These are phyloP conservation scores for Aphelenchoides avenae DNA, from an alignment of 1,140 invertebrate genomes.

Conservation along the genomic window DNA sequence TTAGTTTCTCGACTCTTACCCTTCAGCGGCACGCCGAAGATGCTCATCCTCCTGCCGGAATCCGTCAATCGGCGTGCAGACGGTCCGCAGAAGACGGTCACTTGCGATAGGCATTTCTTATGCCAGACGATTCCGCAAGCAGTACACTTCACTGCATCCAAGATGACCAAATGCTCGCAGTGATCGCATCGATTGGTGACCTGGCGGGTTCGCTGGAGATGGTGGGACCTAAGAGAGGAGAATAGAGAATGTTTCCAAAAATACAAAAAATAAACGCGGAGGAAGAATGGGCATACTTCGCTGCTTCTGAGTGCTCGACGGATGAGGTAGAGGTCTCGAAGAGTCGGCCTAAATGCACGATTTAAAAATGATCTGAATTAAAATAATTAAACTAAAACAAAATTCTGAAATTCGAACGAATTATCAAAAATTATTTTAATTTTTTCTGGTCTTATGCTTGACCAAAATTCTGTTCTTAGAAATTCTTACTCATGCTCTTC, in stretches of 20 bases:
- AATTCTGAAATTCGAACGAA: neutral
- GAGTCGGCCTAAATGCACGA: slow-evolving; percentile 40
- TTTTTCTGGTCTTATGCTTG: no score
- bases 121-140: slow-evolving; percentile 46
- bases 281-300: slow-evolving; percentile 29
- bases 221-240: slow-evolving; percentile 31
- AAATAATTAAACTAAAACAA: neutral
- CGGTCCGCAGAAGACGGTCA: slow-evolving; percentile 39
- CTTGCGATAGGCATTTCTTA: slow-evolving; percentile 46
- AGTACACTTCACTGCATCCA: slow-evolving; percentile 54
- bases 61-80: slow-evolving; percentile 14
- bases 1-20: no score
- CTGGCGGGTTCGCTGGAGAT: slow-evolving; percentile 47
- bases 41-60: slow-evolving; percentile 42
- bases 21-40: slow-evolving; percentile 55
- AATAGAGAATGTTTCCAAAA: slow-evolving; percentile 8
- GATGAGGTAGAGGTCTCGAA: slow-evolving; percentile 35
- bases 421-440: no score
- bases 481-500: slow-evolving; percentile 30
- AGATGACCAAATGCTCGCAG: slow-evolving; percentile 51
- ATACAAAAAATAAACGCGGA: slow-evolving; percentile 3
- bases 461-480: slow-evolving; percentile 6
- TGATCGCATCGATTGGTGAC: slow-evolving; percentile 44
- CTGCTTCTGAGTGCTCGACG: slow-evolving; percentile 44
- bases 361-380: neutral